A percentile compares a stretch with the other conserved stretches of the same genome.
phyloP scores from a whole-genome alignment of 2,797 vertebrate species.

The Cercopithecus mitis region DNA sequence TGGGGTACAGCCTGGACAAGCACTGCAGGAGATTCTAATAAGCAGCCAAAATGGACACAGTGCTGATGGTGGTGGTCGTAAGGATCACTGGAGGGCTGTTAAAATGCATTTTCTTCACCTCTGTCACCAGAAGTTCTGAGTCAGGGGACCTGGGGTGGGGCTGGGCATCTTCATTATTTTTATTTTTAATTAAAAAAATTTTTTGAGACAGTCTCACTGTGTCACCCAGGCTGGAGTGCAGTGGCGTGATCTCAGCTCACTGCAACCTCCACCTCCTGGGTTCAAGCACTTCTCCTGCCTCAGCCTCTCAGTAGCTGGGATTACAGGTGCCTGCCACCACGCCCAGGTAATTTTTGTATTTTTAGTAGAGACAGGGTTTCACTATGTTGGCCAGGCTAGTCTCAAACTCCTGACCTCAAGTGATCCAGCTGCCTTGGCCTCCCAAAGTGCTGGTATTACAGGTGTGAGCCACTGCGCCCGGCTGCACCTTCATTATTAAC shows the following conservation, averaged over 20 bases:
- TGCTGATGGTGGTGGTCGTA: not conserved
- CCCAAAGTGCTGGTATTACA: not conserved
- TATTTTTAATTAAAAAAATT: too few species aligned
- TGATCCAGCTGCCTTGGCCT: too few species aligned
- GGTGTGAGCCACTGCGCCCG: rapidly evolving
- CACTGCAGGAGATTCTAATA: not conserved
- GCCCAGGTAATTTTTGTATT: too few species aligned
- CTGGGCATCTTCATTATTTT: not conserved
- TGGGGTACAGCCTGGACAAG: not conserved
- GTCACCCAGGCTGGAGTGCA: too few species aligned
- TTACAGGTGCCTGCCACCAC: rapidly evolving
- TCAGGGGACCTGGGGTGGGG: not conserved
- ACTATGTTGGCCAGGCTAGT: too few species aligned
- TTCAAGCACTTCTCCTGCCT: too few species aligned
- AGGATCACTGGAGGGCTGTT: not conserved
- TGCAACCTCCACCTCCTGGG: too few species aligned
- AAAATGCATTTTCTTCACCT: not conserved
- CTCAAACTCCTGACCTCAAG: too few species aligned
- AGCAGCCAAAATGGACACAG: not conserved
- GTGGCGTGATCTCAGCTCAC: too few species aligned
- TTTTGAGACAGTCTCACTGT: too few species aligned
- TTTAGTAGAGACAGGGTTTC: too few species aligned
- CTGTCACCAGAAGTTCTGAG: not conserved
- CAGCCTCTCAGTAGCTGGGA: too few species aligned
- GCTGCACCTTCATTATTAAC: not conserved